Conservation (phyloP, 2,797 vertebrate species). For the Halcyon badia region DNA sequence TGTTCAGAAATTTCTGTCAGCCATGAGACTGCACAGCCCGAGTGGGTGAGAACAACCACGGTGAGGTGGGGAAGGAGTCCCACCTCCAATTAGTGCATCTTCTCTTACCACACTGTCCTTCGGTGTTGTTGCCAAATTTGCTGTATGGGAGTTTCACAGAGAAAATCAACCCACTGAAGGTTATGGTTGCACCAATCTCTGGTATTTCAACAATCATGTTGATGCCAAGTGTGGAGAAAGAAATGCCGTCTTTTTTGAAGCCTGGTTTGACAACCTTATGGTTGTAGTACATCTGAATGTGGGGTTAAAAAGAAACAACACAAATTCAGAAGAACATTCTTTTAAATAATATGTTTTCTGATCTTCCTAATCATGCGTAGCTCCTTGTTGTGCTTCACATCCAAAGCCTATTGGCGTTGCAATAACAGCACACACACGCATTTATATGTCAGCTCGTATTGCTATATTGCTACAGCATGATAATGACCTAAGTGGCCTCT, state of each 20-base stretch:
- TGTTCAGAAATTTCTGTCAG: not conserved
- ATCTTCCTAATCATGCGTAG: not conserved
- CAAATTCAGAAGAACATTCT: not conserved
- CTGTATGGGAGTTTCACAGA: slow-evolving; percentile 79
- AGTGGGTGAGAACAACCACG: not conserved
- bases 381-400: not conserved
- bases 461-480: not conserved
- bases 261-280: slow-evolving; percentile 67
- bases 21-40: not conserved
- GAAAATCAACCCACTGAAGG: slow-evolving; percentile 84
- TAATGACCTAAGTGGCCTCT: not conserved
- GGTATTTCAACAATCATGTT: slow-evolving; percentile 81
- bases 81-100: not conserved
- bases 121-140: slow-evolving; percentile 82
- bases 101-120: slow-evolving; percentile 86
- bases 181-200: slow-evolving; percentile 72
- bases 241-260: slow-evolving; percentile 76
- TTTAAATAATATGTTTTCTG: not conserved
- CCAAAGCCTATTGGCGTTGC: not conserved
- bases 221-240: slow-evolving; percentile 73
- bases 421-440: not conserved
- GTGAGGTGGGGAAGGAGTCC: not conserved
- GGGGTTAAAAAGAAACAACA: not conserved
- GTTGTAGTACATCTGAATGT: slow-evolving; percentile 80
- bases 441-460: not conserved